These are phyloP conservation scores for Sebastes wilsoni DNA, from an alignment of 2,797 vertebrate species.

Conservation along the genomic window DNA sequence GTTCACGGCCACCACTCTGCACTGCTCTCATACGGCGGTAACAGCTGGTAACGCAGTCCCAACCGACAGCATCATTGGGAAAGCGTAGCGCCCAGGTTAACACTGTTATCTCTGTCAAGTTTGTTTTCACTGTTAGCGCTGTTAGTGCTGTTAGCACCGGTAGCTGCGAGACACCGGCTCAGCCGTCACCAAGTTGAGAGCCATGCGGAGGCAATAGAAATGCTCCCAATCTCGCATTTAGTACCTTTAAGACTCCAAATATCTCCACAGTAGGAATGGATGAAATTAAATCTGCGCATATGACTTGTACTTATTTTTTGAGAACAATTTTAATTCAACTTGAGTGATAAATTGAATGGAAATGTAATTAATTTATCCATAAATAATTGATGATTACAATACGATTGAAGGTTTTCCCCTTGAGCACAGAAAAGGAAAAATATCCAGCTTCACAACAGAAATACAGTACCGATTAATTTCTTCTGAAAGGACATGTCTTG, in stretches of 20 bases:
- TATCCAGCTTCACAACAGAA: not conserved
- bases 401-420: not conserved
- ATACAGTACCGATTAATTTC: not conserved
- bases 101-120: no score
- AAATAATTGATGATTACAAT: not conserved
- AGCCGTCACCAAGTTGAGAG: rapidly evolving
- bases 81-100: no score
- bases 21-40: no score
- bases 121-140: no score
- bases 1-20: no score
- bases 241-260: not conserved
- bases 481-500: not conserved
- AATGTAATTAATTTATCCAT: not conserved
- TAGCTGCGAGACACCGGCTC: no score
- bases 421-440: not conserved
- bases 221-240: no score
- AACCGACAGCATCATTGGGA: no score
- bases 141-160: no score
- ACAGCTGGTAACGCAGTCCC: no score
- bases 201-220: no score
- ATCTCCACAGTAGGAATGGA: not conserved
- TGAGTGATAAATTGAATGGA: not conserved
- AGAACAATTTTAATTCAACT: not conserved
- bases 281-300: no score
- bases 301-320: not conserved